Base-by-base conservation (phyloP, 2,888 invertebrate genomes). In the Tachina lurida region DNA sequence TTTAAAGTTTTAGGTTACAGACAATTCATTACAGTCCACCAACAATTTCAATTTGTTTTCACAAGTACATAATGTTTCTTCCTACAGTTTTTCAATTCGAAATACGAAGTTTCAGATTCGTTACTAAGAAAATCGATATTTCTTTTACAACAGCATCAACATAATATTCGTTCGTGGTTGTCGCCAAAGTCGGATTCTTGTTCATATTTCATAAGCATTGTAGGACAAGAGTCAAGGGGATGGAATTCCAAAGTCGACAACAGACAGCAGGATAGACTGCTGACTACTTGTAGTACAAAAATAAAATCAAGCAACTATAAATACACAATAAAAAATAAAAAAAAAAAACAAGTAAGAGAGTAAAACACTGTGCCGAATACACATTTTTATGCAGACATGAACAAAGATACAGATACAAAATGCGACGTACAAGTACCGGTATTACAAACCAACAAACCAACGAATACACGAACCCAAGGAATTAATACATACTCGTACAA, bases 91-190 rank as follows among this genome's bases (percentile, higher is more conserved):
- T 12, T n/a, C 56, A 74, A 58, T 65, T 58, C 22, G 17, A n/a
- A n/a, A 58, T 41, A 67, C 39, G n/a, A 62, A 8, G 19, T 47
- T 63, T 41, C n/a, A 49, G 43, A 68, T 62, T 60, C 47, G 49
- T 56, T 17, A 19, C 10, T 73, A 47, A 73, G 43, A 78, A 84
- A 84, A 84, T 84, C 83, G 67, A 84, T 84, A 78, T 84, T 77
- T 73, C 15, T 54, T 78, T 84, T 45, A 62, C 83, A 73, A 47
- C 83, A 84, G 73, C 83, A 84, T 84, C 73, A 67, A 43, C 39
- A 70, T 17, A 75, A 68, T 39, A 39, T 52, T 74, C 81, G 81
- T 52, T 74, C 81, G 81, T 68, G 43, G 19, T 31, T 41, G 71
- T 75, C 56, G 80, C 41, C 76, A 67, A 54, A 17, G 49, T 77